Conservation (phyloP, 2,113 vertebrate species). For the Phalacrocorax carbo region DNA sequence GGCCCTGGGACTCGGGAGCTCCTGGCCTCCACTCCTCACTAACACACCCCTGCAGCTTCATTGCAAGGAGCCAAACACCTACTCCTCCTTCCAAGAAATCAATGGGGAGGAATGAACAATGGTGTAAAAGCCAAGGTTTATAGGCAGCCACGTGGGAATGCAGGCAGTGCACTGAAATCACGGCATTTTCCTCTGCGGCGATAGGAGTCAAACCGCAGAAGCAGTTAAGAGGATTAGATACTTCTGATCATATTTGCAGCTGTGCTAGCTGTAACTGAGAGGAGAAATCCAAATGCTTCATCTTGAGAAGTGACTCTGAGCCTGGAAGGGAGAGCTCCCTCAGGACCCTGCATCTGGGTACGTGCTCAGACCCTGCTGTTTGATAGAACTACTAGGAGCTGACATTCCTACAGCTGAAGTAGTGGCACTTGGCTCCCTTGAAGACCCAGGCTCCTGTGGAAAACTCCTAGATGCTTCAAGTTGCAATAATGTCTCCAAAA, state of each 20-base stretch:
- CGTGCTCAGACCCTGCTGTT: background rate
- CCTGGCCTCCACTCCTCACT: background rate
- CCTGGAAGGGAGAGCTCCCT: background rate
- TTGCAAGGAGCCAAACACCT: background rate
- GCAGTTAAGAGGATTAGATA: slow-evolving; percentile 56
- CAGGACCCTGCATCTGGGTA: background rate
- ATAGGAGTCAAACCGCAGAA: slow-evolving; percentile 1
- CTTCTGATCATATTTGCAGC: slow-evolving; percentile 48
- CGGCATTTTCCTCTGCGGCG: background rate
- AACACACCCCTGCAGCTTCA: background rate
- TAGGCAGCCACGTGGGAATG: background rate
- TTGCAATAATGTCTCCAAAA: background rate
- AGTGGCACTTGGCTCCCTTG: background rate
- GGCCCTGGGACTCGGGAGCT: background rate
- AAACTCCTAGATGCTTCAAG: background rate
- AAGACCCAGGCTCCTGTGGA: background rate
- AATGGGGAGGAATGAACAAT: background rate
- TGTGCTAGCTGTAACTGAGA: background rate
- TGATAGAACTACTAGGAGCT: background rate
- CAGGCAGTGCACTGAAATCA: background rate
- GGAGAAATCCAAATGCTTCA: background rate
- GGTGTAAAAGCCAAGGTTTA: background rate
- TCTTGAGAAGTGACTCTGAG: background rate
- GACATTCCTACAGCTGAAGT: background rate
- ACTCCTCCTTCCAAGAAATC: background rate